Percentiles rank a stretch among this genome's conserved stretches.
These are phyloP conservation scores for Coturnix japonica DNA, from an alignment of 2,113 vertebrate genomes.

Conservation along the genomic window DNA sequence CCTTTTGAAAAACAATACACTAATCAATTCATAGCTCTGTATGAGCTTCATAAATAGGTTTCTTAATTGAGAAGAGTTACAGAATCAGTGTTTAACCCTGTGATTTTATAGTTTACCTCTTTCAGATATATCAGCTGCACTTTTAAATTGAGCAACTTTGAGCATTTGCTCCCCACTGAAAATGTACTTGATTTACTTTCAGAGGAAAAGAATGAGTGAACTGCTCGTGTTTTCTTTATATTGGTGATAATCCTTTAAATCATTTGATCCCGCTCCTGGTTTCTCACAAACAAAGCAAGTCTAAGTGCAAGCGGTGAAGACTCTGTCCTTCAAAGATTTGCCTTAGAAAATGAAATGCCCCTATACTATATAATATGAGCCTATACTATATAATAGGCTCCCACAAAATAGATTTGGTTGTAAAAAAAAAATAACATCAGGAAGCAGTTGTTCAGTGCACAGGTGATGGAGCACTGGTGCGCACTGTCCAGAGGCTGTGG, in stretches of 20 bases:
- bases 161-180: neutral
- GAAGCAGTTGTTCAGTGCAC: neutral
- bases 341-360: neutral
- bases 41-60: neutral
- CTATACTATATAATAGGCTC: neutral
- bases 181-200: neutral
- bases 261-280: fast-evolving
- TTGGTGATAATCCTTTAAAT: neutral
- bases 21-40: neutral
- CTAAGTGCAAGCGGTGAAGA: neutral
- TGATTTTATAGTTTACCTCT: neutral
- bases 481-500: neutral
- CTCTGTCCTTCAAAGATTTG: neutral
- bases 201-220: neutral
- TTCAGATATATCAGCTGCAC: neutral
- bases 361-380: too few relatives aligned
- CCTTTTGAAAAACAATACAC: neutral
- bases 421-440: neutral
- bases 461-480: neutral
- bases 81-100: neutral
- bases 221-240: neutral
- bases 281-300: neutral
- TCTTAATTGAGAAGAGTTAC: neutral
- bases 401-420: neutral
- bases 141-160: neutral